A percentile compares a stretch with the other conserved stretches of the same genome.
phyloP scores from a whole-genome alignment of 2,888 invertebrate genomes.

The Lepidocyrtoides sp. region DNA sequence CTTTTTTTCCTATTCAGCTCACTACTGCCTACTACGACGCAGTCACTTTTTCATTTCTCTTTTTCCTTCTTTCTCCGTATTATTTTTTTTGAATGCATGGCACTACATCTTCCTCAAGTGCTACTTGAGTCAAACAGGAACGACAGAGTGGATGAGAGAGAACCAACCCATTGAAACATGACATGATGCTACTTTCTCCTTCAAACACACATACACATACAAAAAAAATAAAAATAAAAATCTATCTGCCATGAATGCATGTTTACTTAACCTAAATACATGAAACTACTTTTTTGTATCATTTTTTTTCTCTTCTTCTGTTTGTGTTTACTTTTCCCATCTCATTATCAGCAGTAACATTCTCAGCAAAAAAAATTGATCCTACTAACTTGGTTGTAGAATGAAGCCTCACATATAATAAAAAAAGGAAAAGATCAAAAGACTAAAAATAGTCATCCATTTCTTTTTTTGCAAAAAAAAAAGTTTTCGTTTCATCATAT shows the following conservation, averaged over 20 bases:
- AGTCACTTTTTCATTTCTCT: not conserved
- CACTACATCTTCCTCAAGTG: not conserved
- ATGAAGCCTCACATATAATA: not conserved
- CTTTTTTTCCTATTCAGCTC: too few species aligned
- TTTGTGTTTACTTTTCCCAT: slow-evolving; percentile 11
- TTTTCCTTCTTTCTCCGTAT: not conserved
- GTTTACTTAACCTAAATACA: slow-evolving; percentile 49
- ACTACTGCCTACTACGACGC: too few species aligned
- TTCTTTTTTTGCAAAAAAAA: too few species aligned
- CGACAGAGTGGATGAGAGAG: not conserved
- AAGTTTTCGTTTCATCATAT: too few species aligned
- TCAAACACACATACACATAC: too few species aligned
- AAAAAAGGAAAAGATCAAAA: not conserved
- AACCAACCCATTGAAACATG: too few species aligned
- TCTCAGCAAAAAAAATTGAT: not conserved
- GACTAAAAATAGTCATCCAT: not conserved
- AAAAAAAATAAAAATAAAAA: too few species aligned
- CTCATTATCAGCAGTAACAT: not conserved
- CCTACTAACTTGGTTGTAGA: not conserved
- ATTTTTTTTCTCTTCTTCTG: not conserved
- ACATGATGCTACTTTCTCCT: too few species aligned
- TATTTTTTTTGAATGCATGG: slow-evolving; percentile 15
- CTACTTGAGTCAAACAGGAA: not conserved
- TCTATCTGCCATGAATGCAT: not conserved
- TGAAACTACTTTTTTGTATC: slow-evolving; percentile 22